phyloP scores from a whole-genome alignment of 2,888 invertebrate species.

The Cheilosia urbana region DNA sequence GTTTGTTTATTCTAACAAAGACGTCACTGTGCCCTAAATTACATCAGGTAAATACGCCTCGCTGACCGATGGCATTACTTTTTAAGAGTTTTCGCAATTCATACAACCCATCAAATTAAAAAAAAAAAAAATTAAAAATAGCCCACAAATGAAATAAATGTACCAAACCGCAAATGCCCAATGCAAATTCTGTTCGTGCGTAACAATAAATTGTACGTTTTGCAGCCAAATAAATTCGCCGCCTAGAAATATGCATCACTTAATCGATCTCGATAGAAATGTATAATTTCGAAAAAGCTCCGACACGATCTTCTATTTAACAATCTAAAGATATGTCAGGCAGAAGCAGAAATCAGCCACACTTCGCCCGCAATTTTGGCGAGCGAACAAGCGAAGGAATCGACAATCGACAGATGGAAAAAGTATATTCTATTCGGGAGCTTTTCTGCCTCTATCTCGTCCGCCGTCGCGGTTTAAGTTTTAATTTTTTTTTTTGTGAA shows the following conservation, averaged over 20 bases:
- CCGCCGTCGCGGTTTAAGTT: neutral
- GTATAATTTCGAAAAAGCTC: constrained; percentile 41
- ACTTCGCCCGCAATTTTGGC: constrained; percentile 8
- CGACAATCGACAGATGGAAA: neutral
- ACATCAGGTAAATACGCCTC: no score
- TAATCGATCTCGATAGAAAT: neutral
- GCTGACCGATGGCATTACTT: no score
- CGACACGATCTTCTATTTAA: neutral
- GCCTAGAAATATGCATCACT: constrained; percentile 36
- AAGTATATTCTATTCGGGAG: neutral
- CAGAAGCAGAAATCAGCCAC: neutral
- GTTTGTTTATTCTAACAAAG: no score
- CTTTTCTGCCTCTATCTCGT: neutral
- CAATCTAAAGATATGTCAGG: no score
- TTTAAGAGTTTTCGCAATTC: no score
- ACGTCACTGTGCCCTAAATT: no score
- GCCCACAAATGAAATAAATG: no score
- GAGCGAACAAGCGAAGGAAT: constrained; percentile 4
- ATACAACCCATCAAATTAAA: no score
- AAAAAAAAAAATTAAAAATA: no score
- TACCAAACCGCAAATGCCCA: no score
- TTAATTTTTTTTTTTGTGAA: constrained; percentile 13
- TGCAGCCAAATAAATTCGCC: neutral
- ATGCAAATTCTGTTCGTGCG: no score
- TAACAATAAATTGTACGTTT: neutral